Base-by-base conservation (phyloP, 2,797 vertebrate species). In the Hypotaenidia okinawae region DNA sequence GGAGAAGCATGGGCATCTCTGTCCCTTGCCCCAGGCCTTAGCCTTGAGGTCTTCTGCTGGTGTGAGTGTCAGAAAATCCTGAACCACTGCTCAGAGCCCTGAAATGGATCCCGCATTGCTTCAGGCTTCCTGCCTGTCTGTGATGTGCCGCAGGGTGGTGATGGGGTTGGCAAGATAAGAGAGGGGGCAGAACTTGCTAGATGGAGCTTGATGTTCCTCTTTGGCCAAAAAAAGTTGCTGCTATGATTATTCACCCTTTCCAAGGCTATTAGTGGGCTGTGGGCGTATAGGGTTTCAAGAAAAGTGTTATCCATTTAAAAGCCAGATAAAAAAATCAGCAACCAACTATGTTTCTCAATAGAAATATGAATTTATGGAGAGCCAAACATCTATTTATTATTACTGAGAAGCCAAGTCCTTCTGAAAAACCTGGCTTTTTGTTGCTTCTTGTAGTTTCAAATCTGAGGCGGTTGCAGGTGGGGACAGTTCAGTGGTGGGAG, bases 181-280 rank as follows among this genome's bases (percentile, higher is more conserved):
- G 81, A 87, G 68, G 78, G 24, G 41, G 49, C 17, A 93, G 85
- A 87, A 84, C 41, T 93, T 90, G 68, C 83, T 89, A 80, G 28
- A 66, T 90, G 58, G 37, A 95, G n/a, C 61, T 67, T 41, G 39
- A 61, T 68, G 45, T 87, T 94, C 45, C 51, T 89, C 69, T 93
- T 81, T 14, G 84, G 52, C 57, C 87, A 84, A 77, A 89, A 90
- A 92, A 85, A 90, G 22, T 89, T 79, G 27, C 67, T 55, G 75
- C 72, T 92, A 6, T 85, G 78, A 74, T 95, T 96, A 91, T 93
- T 93, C 79, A 89, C 91, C 72, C 75, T 85, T 92, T 92, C 43
- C 61, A 72, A 80, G 68, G n/a, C 55, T 94, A 87, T 82, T 94
- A 94, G 63, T 74, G 15, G 39, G 35, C 32, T 84, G 63, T 85